phyloP scores from a whole-genome alignment of 1,140 invertebrate species.

The Ooceraea biroi region DNA sequence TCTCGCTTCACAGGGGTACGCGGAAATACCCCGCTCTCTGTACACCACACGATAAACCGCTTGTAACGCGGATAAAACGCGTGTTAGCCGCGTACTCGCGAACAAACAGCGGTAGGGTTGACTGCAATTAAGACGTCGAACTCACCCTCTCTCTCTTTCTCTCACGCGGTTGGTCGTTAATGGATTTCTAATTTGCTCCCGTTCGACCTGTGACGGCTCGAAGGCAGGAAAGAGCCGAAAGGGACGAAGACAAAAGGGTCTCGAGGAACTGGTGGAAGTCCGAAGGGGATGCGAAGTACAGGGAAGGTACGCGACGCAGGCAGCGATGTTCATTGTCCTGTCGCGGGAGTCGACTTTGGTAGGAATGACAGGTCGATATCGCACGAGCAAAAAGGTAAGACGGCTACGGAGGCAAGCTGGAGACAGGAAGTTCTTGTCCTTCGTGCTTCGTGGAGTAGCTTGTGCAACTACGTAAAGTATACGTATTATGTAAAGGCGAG shows the following conservation, averaged over 20 bases:
- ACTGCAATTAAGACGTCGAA: slow-evolving; percentile 67
- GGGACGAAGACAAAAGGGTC: slow-evolving; percentile 58
- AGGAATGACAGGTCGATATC: slow-evolving; percentile 56
- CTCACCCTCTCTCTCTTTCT: background rate
- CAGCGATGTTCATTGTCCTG: slow-evolving; percentile 46
- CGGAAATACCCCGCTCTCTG: slow-evolving; percentile 15
- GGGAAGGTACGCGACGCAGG: background rate
- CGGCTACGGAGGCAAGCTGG: slow-evolving; percentile 2
- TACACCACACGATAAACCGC: slow-evolving; percentile 1
- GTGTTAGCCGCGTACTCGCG: slow-evolving; percentile 31
- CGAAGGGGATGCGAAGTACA: background rate
- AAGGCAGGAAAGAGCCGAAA: background rate
- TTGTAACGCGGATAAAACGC: slow-evolving; percentile 38
- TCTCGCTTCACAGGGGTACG: background rate
- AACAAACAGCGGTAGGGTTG: slow-evolving; percentile 40
- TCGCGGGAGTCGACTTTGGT: slow-evolving; percentile 44
- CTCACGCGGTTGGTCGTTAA: slow-evolving; percentile 56
- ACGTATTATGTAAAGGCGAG: slow-evolving; percentile 56
- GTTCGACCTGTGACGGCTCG: slow-evolving; percentile 57
- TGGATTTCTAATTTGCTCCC: slow-evolving; percentile 74
- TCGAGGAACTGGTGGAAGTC: background rate
- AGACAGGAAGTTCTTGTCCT: slow-evolving; percentile 41
- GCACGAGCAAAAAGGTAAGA: slow-evolving; percentile 50
- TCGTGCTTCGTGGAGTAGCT: slow-evolving; percentile 16
- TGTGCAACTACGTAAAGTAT: slow-evolving; percentile 55